These are phyloP conservation scores for Drosophila ironensis DNA, from an alignment of 1,140 invertebrate genomes.

Conservation along the genomic window DNA sequence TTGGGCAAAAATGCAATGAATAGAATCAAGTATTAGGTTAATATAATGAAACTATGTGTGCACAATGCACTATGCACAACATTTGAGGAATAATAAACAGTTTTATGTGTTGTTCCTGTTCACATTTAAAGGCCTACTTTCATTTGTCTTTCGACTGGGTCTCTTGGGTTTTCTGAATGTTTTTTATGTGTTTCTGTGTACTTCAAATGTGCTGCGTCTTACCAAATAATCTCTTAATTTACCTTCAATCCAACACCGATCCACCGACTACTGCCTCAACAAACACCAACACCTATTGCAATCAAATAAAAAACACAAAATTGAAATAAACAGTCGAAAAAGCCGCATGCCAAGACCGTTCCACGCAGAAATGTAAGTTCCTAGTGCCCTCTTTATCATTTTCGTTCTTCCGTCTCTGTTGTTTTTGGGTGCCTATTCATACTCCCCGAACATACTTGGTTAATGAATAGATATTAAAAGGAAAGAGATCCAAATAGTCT, in stretches of 20 bases:
- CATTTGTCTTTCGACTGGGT: not conserved
- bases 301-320: slow-evolving; percentile 10
- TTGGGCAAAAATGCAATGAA: too few species aligned
- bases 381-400: not conserved
- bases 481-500: too few species aligned
- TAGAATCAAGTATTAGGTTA: too few species aligned
- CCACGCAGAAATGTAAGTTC: slow-evolving; percentile 76
- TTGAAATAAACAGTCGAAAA: slow-evolving; percentile 49
- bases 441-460: too few species aligned
- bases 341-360: slow-evolving; percentile 74
- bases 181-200: slow-evolving; percentile 18
- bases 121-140: too few species aligned
- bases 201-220: slow-evolving; percentile 28
- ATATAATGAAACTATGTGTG: too few species aligned
- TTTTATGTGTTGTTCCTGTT: too few species aligned
- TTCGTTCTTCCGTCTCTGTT: not conserved
- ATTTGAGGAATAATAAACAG: too few species aligned
- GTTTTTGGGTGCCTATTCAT: not conserved
- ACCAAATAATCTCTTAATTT: slow-evolving; percentile 35
- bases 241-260: slow-evolving; percentile 22
- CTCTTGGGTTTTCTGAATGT: slow-evolving; percentile 2
- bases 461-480: too few species aligned
- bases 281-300: slow-evolving; percentile 6
- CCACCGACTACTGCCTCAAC: slow-evolving; percentile 13
- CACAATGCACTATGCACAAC: too few species aligned